Base-by-base conservation (phyloP, 2,888 invertebrate species). In the Apomyelois bistriatella region DNA sequence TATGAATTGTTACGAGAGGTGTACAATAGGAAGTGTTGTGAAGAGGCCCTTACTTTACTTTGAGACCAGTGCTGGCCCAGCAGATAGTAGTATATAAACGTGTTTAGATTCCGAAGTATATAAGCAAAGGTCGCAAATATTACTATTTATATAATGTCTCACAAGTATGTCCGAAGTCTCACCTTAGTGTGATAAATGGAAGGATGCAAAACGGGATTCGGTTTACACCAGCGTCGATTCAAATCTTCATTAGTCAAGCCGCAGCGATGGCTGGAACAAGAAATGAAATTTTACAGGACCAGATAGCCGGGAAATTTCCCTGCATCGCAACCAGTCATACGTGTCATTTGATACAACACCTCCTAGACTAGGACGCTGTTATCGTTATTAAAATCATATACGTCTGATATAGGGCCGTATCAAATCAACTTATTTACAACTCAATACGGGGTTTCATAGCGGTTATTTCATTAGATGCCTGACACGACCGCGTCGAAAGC, bases 211-310 rank as follows among this genome's bases (percentile, higher is more conserved):
- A 89, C 85, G 61, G 93, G 92, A 81, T 93, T 93, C 38, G 97
- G 97, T 71, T 93, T 92, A 74, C 93, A 93, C 97, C 97, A 97
- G 54, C 95, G 93, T 65, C 96, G 92, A 87, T 97, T 97, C 78
- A 97, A 88, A 88, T 97, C 97, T 85, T 95, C 94, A 77, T 95
- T 95, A 70, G 95, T 95, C 76, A 97, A 84, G 49, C 96, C 96
- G 90, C 95, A 96, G 63, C 96, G 93, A 82, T 95, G 94, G 83
- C 95, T 96, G 90, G 57, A 91, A 92, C 76, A 82, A 85, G 76
- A 81, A 76, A 78, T 70, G 63, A 72, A 70, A 74, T 70, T 74
- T 79, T 75, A 77, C 67, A 75, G 69, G 68, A 65, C 65, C 62
- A 66, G 69, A 73, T 75, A 74, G 74, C 74, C 73, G 75, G 82